phyloP scores from a whole-genome alignment of 2,797 vertebrate species.

The Alfaro cultratus region DNA sequence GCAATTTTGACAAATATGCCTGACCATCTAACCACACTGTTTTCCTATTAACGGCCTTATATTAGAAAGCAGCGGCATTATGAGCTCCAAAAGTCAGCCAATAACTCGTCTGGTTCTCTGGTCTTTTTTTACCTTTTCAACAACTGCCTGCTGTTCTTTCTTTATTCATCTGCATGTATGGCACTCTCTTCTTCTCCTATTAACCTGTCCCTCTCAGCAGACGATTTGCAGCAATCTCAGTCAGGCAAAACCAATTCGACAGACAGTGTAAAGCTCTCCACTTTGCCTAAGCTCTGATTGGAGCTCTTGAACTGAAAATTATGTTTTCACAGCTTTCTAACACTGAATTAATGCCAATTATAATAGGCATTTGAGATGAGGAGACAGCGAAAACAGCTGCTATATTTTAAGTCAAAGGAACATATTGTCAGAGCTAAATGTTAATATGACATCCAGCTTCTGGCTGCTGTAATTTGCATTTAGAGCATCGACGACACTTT shows the following conservation, averaged over 20 bases:
- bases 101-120: constrained; percentile 5
- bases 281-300: constrained; percentile 58
- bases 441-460: constrained; percentile 38
- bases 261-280: constrained; percentile 59
- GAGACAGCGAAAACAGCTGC: constrained; percentile 42
- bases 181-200: constrained; percentile 43
- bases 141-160: constrained; percentile 34
- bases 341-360: constrained; percentile 66
- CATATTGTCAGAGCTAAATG: constrained; percentile 42
- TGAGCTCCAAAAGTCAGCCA: constrained; percentile 51
- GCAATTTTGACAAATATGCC: constrained; percentile 60
- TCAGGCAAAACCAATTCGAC: constrained; percentile 59
- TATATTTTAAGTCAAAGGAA: constrained; percentile 34
- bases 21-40: constrained; percentile 45
- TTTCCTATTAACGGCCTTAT: constrained; percentile 33
- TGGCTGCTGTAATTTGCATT: constrained; percentile 55
- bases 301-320: constrained; percentile 68
- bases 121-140: constrained; percentile 34
- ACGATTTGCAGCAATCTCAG: constrained; percentile 48
- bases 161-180: constrained; percentile 26
- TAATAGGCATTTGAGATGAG: constrained; percentile 47
- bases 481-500: constrained; percentile 27
- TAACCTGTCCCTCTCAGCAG: constrained; percentile 56
- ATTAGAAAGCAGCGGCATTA: constrained; percentile 23
- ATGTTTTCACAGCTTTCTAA: constrained; percentile 71